These are phyloP conservation scores for Perdita meconis DNA, from an alignment of 2,888 invertebrate genomes.

Conservation along the genomic window DNA sequence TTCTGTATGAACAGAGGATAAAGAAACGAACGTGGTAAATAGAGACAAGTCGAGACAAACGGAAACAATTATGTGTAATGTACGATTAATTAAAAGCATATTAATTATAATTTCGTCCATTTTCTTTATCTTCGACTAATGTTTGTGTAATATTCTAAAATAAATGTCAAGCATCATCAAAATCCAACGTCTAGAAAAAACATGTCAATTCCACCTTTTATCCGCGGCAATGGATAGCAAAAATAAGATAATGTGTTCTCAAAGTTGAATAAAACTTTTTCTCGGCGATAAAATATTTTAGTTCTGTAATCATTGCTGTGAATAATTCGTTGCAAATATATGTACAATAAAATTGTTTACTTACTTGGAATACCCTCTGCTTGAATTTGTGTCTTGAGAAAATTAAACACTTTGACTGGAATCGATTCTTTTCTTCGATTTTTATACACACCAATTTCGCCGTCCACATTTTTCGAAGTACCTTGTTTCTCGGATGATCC, in stretches of 20 bases:
- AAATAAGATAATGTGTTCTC: not conserved
- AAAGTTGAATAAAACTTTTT: no score
- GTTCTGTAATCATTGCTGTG: not conserved
- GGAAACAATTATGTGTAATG: not conserved
- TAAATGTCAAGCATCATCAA: slow-evolving; percentile 59
- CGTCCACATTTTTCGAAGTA: slow-evolving; percentile 73
- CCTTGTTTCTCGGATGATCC: slow-evolving; percentile 72
- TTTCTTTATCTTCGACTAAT: slow-evolving; percentile 36
- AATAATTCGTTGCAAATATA: slow-evolving; percentile 4
- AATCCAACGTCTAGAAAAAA: slow-evolving; percentile 4
- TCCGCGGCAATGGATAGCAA: not conserved
- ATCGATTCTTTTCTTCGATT: slow-evolving; percentile 77
- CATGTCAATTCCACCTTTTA: not conserved
- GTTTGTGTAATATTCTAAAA: slow-evolving; percentile 55
- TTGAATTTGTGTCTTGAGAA: slow-evolving; percentile 78
- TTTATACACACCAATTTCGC: slow-evolving; percentile 74
- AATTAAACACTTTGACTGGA: slow-evolving; percentile 77
- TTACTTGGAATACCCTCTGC: slow-evolving; percentile 73
- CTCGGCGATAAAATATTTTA: not conserved
- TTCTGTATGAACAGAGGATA: slow-evolving; percentile 24
- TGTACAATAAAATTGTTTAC: slow-evolving; percentile 33
- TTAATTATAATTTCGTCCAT: slow-evolving; percentile 19
- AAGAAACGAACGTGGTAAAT: slow-evolving; percentile 14
- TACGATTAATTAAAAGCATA: slow-evolving; percentile 15
- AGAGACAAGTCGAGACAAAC: not conserved